Percentiles rank a stretch among this genome's conserved stretches.
These are phyloP conservation scores for Beroe forskalii DNA, from an alignment of 37 sponge, comb jelly and placozoan species.

Conservation along the genomic window DNA sequence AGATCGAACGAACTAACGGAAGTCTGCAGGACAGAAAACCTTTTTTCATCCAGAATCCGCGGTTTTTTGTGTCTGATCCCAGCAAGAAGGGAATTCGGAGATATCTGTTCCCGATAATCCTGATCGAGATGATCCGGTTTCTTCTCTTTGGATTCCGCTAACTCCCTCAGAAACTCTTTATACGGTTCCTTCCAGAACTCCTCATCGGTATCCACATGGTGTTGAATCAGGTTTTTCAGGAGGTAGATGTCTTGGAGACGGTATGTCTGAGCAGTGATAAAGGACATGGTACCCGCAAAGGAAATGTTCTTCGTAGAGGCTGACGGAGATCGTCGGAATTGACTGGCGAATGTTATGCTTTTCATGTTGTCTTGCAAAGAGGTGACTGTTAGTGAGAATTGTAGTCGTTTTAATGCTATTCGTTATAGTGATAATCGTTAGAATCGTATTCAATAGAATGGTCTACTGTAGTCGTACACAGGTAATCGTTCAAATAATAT, in stretches of 20 bases:
- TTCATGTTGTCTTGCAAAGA: neutral
- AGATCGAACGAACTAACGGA: conserved; percentile 16
- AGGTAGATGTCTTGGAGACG: conserved; percentile 28
- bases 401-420: too few species aligned
- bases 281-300: conserved; percentile 21
- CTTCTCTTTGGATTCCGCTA: neutral
- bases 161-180: neutral
- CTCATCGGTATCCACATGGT: neutral
- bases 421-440: too few species aligned
- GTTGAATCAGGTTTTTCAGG: neutral
- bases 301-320: neutral
- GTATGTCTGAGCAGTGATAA: conserved; percentile 19
- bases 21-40: conserved; percentile 1
- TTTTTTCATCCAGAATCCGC: neutral
- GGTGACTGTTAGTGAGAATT: too few species aligned
- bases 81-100: neutral
- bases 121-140: neutral
- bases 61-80: neutral
- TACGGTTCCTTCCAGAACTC: conserved; percentile 5
- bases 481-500: too few species aligned
- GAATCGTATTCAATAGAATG: too few species aligned
- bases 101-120: neutral
- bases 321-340: neutral
- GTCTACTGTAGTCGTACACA: too few species aligned
- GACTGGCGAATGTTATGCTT: neutral